Percentiles rank a stretch among this genome's conserved stretches.
Evolutionary conservation across 2,113 vertebrate genomes (phyloP).

Genomic region (Garra rufa): DNA sequence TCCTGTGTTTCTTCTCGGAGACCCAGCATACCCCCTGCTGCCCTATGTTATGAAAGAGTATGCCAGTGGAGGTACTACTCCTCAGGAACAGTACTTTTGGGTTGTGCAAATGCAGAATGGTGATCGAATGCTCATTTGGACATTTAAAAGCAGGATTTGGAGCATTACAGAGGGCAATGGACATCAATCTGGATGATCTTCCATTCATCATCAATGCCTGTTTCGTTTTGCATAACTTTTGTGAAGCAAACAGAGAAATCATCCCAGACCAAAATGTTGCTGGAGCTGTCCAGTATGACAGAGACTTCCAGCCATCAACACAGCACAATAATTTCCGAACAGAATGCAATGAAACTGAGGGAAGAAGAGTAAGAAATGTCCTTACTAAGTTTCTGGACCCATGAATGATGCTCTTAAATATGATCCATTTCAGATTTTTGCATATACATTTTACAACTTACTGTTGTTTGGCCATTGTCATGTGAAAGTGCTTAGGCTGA

Average conservation of each 20-base stretch:
- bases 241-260: not conserved
- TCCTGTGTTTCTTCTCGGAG: constrained; percentile 33
- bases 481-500: not conserved
- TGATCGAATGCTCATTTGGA: too few relatives aligned
- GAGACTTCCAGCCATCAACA: constrained; percentile 1
- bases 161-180: not conserved
- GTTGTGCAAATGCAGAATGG: too few relatives aligned
- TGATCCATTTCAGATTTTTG: not conserved
- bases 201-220: not conserved
- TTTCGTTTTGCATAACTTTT: not conserved
- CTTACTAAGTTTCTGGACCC: not conserved
- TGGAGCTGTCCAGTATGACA: not conserved
- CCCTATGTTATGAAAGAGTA: not conserved
- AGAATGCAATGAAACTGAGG: constrained; percentile 10
- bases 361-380: not conserved
- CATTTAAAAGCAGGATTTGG: not conserved
- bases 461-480: not conserved
- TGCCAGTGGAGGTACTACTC: not conserved
- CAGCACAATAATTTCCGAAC: not conserved
- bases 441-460: not conserved
- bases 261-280: not conserved
- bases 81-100: not conserved
- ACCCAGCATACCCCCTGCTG: constrained; percentile 16
- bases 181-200: not conserved
- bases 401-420: not conserved